These are phyloP conservation scores for Eulemur macaco DNA, from an alignment of 2,113 vertebrate genomes.

Conservation along the genomic window DNA sequence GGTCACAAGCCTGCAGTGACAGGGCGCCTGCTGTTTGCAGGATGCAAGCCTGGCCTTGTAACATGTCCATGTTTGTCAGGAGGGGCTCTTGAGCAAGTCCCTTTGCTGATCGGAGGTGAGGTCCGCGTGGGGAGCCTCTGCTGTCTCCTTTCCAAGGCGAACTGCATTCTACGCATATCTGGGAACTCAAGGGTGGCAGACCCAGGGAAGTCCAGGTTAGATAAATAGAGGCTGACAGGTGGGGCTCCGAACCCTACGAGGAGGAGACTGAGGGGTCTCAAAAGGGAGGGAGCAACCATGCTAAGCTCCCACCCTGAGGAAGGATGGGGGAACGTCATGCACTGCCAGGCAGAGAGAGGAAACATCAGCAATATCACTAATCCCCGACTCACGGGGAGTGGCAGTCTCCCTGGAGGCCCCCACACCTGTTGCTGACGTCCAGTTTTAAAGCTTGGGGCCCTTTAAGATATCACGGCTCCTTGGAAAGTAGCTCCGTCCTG, in stretches of 20 bases:
- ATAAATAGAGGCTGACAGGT: rapidly evolving
- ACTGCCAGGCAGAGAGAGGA: background rate
- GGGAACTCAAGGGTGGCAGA: background rate
- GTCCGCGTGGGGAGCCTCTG: background rate
- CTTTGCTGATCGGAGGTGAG: background rate
- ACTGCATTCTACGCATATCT: rapidly evolving
- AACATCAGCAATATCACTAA: background rate
- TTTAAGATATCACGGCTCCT: background rate
- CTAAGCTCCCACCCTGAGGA: background rate
- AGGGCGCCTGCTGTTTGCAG: background rate
- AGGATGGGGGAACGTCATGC: rapidly evolving
- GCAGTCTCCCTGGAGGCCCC: no score
- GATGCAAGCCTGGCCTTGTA: background rate
- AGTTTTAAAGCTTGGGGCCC: background rate
- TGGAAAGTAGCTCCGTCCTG: background rate
- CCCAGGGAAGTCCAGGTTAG: background rate
- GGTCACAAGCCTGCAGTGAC: background rate
- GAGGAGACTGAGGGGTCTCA: background rate
- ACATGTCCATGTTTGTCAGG: background rate
- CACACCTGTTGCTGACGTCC: background rate
- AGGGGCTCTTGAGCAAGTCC: background rate
- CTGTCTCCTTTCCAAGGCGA: background rate
- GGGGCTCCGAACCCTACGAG: background rate
- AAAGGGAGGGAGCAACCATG: background rate
- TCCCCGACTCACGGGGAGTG: background rate